Conservation (phyloP, 1,140 invertebrate genomes). For the Whitmania pigra region DNA sequence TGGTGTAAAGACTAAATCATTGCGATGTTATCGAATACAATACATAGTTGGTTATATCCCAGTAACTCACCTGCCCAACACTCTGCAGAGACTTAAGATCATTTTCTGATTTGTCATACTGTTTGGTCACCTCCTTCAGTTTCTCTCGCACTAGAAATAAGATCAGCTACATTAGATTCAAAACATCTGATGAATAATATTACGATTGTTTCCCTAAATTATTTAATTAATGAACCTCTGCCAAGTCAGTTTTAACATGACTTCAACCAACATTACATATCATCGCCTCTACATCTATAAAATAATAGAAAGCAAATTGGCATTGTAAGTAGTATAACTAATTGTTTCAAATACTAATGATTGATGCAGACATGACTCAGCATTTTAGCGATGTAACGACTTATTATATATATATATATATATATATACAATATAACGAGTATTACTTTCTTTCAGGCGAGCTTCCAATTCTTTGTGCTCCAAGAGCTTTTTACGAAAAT, state of each 20-base stretch:
- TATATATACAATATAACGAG: no score
- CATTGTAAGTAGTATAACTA: no score
- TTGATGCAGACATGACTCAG: neutral
- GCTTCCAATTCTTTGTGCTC: slow-evolving; percentile 92
- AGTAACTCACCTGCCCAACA: slow-evolving; percentile 65
- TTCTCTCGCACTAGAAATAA: slow-evolving; percentile 73
- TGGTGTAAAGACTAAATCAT: no score
- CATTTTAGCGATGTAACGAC: neutral
- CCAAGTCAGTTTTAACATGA: neutral
- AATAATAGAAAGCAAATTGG: neutral
- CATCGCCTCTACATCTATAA: neutral
- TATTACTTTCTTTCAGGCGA: slow-evolving; percentile 79
- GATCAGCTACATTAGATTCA: slow-evolving; percentile 16
- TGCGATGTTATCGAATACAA: no score
- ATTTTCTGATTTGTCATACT: slow-evolving; percentile 99
- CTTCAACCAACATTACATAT: slow-evolving; percentile 15
- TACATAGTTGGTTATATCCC: no score
- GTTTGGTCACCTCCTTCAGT: slow-evolving; percentile 88
- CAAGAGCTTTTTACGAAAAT: slow-evolving; percentile 84
- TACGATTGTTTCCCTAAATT: neutral
- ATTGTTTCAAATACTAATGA: no score
- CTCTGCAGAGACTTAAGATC: slow-evolving; percentile 96
- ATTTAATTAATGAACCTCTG: neutral
- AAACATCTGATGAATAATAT: slow-evolving; percentile 21
- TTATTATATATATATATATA: no score